Percentiles rank a stretch among this genome's conserved stretches.
Conservation (phyloP, 2,888 invertebrate species). For the Trichacis sp. region DNA sequence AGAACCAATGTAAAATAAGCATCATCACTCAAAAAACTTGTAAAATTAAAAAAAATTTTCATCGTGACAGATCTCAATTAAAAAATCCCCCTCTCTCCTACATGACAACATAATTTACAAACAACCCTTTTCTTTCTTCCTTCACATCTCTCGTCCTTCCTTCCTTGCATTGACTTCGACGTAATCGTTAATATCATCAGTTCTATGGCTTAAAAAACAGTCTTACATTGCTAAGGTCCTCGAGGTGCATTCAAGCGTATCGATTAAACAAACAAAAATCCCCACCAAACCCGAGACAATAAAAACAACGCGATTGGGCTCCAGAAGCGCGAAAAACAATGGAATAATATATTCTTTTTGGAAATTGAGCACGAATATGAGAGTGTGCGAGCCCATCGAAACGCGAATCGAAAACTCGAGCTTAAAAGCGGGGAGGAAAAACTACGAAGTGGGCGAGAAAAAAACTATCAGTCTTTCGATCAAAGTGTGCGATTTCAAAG, state of each 20-base stretch:
- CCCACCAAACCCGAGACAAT: no score
- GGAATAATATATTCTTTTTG: neutral
- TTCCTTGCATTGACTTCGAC: conserved; percentile 46
- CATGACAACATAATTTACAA: no score
- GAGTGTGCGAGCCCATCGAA: conserved; percentile 23
- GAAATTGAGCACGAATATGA: conserved; percentile 23
- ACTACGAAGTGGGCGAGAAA: conserved; percentile 7
- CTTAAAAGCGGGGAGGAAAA: neutral
- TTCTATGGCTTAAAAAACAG: conserved; percentile 60
- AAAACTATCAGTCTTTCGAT: conserved; percentile 36
- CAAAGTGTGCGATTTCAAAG: conserved; percentile 31
- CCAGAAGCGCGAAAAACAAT: neutral
- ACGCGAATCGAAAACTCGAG: no score
- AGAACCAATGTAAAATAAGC: no score
- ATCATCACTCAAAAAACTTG: no score
- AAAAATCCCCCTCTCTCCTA: no score
- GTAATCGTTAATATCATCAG: conserved; percentile 54
- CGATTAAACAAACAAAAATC: conserved; percentile 14
- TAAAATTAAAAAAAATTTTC: no score
- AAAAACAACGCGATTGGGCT: neutral
- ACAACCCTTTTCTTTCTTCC: no score
- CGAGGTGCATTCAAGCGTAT: conserved; percentile 52
- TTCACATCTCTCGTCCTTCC: conserved; percentile 19
- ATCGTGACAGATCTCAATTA: no score
- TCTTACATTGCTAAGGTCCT: conserved; percentile 55